These are phyloP conservation scores for Dicycla oo DNA, from an alignment of 2,888 invertebrate genomes.

Conservation along the genomic window DNA sequence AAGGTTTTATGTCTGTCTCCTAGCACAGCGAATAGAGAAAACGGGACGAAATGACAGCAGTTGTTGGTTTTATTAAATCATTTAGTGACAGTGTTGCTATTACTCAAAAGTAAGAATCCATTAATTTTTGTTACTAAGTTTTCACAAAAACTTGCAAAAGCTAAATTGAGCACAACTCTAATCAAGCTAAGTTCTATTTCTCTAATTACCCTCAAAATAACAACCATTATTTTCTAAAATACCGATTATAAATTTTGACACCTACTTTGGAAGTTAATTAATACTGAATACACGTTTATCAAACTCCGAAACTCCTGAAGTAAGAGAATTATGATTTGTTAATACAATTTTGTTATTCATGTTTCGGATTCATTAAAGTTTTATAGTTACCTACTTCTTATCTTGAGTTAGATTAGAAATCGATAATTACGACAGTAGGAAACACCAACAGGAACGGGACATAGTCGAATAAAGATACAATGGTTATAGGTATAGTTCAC, in stretches of 20 bases:
- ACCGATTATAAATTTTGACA: slow-evolving; percentile 34
- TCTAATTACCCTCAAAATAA: not conserved
- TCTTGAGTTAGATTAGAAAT: not conserved
- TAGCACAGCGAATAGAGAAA: no score
- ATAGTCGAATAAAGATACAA: no score
- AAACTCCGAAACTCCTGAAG: slow-evolving; percentile 36
- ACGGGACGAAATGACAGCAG: no score
- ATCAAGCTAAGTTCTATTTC: slow-evolving; percentile 13
- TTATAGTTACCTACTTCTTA: not conserved
- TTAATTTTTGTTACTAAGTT: no score
- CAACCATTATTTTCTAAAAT: slow-evolving; percentile 19
- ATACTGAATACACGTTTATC: slow-evolving; percentile 49
- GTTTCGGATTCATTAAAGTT: slow-evolving; percentile 18
- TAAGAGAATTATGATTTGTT: slow-evolving; percentile 41
- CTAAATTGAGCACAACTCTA: not conserved
- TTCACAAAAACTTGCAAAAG: not conserved
- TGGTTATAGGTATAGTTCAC: no score
- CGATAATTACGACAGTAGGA: not conserved
- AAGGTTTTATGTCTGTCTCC: no score
- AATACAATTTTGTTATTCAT: slow-evolving; percentile 30
- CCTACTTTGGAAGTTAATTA: slow-evolving; percentile 42
- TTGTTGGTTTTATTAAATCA: no score
- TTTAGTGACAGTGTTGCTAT: no score
- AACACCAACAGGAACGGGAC: no score
- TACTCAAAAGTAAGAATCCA: no score